Evolutionary conservation across 2,797 vertebrate genomes (phyloP).

Genomic region (Australoheros facetus): DNA sequence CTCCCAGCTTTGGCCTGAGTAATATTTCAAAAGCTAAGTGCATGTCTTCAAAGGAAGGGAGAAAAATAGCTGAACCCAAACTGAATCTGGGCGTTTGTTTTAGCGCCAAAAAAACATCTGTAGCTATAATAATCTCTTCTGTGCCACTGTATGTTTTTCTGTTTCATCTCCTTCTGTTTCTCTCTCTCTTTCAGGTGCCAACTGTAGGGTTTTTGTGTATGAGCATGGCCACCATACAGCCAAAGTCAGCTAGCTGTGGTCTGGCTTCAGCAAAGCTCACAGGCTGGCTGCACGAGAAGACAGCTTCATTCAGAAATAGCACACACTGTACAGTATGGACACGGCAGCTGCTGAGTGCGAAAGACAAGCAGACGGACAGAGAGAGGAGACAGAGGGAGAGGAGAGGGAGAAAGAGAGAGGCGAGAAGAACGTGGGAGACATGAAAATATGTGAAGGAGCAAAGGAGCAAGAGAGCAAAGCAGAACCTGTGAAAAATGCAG

Average conservation of each 20-base stretch:
- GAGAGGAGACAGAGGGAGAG: constrained; percentile 71
- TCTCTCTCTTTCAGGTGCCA: constrained; percentile 75
- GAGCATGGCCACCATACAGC: constrained; percentile 61
- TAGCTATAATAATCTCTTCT: constrained; percentile 61
- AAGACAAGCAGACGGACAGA: constrained; percentile 80
- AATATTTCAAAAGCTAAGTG: constrained; percentile 44
- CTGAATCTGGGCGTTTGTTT: constrained; percentile 55
- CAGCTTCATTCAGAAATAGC: constrained; percentile 82
- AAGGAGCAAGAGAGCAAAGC: constrained; percentile 71
- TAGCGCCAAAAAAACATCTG: constrained; percentile 68
- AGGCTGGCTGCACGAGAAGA: constrained; percentile 71
- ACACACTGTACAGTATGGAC: constrained; percentile 81
- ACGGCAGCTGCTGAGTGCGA: constrained; percentile 80
- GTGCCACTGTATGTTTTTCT: constrained; percentile 66
- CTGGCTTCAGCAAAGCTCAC: constrained; percentile 67
- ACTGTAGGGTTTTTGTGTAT: constrained; percentile 56
- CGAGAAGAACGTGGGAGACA: constrained; percentile 74
- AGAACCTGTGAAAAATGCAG: constrained; percentile 79
- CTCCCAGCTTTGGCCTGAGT: constrained; percentile 36
- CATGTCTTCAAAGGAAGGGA: constrained; percentile 51
- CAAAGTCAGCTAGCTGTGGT: constrained; percentile 71
- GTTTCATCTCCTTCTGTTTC: constrained; percentile 63
- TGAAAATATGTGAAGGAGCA: constrained; percentile 71
- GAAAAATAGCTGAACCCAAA: constrained; percentile 52
- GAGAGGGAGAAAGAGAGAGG: constrained; percentile 48